A percentile compares a stretch with the other conserved stretches of the same genome.
These are phyloP conservation scores for Chiloscyllium plagiosum DNA, from an alignment of 2,113 vertebrate genomes.

Conservation along the genomic window DNA sequence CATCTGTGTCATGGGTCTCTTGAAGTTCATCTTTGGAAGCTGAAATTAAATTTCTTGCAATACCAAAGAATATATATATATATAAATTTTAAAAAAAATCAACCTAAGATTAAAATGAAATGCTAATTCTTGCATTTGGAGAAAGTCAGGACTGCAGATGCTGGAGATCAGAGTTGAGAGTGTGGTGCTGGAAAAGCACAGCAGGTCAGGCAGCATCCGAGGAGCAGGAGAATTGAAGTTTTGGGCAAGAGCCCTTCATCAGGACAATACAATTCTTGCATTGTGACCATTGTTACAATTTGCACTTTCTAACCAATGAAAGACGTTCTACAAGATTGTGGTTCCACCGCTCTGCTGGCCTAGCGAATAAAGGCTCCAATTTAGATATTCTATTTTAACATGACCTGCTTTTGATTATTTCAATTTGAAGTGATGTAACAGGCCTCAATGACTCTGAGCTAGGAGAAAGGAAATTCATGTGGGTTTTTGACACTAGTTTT, in stretches of 20 bases:
- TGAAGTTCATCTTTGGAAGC: neutral
- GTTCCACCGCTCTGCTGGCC: neutral
- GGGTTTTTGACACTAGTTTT: neutral
- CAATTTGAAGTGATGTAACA: neutral
- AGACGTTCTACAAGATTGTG: neutral
- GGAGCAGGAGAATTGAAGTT: too few relatives aligned
- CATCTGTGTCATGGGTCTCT: neutral
- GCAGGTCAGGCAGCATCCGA: too few relatives aligned
- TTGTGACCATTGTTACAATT: neutral
- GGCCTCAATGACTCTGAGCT: neutral
- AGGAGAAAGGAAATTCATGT: neutral
- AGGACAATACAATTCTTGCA: neutral
- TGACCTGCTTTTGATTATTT: neutral
- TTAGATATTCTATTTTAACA: neutral
- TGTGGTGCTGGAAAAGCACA: too few relatives aligned
- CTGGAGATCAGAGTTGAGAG: too few relatives aligned
- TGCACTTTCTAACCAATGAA: neutral
- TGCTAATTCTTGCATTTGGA: neutral
- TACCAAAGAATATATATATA: neutral
- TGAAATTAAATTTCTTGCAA: neutral
- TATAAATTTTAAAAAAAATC: too few relatives aligned
- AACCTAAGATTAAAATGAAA: neutral
- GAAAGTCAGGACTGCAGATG: too few relatives aligned
- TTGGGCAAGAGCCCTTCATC: too few relatives aligned
- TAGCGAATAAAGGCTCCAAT: neutral